A percentile compares a stretch with the other conserved stretches of the same genome.
Conservation (phyloP, 2,797 vertebrate genomes). For the Myotis daubentonii region DNA sequence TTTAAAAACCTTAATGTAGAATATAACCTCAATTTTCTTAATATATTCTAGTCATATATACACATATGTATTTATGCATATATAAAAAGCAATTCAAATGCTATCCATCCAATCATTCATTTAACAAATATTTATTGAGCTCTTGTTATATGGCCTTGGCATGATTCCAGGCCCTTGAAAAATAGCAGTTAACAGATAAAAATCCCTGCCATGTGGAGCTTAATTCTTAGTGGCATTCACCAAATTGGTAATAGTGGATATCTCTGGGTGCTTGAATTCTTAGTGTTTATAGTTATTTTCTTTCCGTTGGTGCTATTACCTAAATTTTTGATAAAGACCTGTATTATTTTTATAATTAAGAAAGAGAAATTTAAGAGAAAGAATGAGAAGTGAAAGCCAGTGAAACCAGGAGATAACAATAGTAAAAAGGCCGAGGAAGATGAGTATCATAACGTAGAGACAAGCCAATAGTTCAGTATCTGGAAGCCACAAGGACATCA, state of each 20-base stretch:
- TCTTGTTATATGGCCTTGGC: neutral
- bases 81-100: neutral
- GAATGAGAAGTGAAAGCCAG: neutral
- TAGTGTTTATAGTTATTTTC: neutral
- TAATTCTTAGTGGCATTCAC: neutral
- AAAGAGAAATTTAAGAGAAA: neutral
- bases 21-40: constrained; percentile 2
- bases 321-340: neutral
- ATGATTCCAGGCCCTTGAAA: neutral
- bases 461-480: neutral
- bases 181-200: neutral
- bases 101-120: neutral
- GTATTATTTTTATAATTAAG: neutral
- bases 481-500: neutral
- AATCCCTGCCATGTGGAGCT: neutral
- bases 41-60: neutral
- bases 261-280: neutral
- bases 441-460: neutral
- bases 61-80: neutral
- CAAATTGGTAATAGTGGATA: neutral
- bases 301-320: neutral
- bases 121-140: neutral
- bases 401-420: neutral
- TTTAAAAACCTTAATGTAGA: neutral
- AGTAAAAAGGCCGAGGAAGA: neutral